phyloP scores from a whole-genome alignment of 2,888 invertebrate species.

The Stenchaetothrips biformis region DNA sequence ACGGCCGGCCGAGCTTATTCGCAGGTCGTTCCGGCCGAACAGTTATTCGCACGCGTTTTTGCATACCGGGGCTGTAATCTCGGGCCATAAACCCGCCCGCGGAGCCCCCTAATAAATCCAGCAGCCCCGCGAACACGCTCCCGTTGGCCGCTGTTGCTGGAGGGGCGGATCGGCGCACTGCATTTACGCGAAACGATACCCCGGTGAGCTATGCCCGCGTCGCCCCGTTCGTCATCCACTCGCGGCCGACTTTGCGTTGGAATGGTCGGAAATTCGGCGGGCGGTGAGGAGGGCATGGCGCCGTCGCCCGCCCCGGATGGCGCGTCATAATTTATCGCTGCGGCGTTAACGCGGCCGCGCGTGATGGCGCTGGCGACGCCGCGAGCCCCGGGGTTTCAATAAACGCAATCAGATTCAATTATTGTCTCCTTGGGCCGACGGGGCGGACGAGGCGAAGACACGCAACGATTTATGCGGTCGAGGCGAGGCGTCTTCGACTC shows the following conservation, averaged over 20 bases:
- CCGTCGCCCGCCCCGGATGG: neutral
- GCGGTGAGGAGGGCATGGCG: too few relatives aligned
- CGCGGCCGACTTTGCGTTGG: neutral
- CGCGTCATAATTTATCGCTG: too few relatives aligned
- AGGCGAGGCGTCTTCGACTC: too few relatives aligned
- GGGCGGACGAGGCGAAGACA: neutral
- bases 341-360: too few relatives aligned
- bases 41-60: neutral
- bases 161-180: too few relatives aligned
- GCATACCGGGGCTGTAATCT: constrained; percentile 5
- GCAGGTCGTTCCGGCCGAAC: neutral
- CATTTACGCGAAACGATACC: too few relatives aligned
- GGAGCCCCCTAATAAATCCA: neutral
- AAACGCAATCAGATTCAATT: neutral
- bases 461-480: too few relatives aligned
- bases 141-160: too few relatives aligned
- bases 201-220: neutral
- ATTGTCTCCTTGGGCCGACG: neutral
- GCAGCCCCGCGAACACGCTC: too few relatives aligned
- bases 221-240: neutral
- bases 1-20: neutral
- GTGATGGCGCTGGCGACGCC: too few relatives aligned
- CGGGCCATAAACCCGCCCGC: neutral
- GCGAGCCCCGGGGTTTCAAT: neutral
- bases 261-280: too few relatives aligned